A percentile compares a stretch with the other conserved stretches of the same genome.
phyloP scores from a whole-genome alignment of 2,888 invertebrate species.

The Rhodophaea formosa region DNA sequence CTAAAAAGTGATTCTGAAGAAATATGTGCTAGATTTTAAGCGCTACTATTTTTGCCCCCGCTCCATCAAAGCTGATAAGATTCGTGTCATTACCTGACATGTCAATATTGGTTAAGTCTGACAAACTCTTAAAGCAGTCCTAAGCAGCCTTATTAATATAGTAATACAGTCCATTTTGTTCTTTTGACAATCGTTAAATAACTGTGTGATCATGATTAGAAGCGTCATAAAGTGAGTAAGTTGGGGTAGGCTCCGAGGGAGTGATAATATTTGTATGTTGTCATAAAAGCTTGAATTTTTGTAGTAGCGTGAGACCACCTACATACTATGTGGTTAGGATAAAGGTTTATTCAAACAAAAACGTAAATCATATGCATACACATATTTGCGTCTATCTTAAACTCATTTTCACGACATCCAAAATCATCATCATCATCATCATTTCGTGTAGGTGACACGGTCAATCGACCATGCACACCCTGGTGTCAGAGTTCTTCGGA shows the following conservation, averaged over 20 bases:
- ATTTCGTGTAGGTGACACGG: too few relatives aligned
- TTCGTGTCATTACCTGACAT: not conserved
- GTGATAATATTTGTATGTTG: constrained; percentile 9
- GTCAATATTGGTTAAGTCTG: constrained; percentile 6
- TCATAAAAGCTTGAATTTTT: not conserved
- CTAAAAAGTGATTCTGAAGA: too few relatives aligned
- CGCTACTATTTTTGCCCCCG: not conserved
- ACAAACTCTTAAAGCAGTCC: not conserved
- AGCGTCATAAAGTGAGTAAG: constrained; percentile 10
- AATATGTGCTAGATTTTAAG: too few relatives aligned
- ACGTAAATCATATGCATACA: too few relatives aligned
- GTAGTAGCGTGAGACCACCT: not conserved
- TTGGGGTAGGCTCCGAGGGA: constrained; percentile 8
- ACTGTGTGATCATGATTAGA: constrained; percentile 6
- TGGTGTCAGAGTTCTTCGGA: too few relatives aligned
- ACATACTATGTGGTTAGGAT: not conserved
- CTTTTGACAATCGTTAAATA: not conserved
- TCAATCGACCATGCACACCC: too few relatives aligned
- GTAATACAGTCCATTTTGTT: not conserved
- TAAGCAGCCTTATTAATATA: not conserved
- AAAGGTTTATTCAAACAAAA: not conserved
- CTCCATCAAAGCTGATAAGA: not conserved
- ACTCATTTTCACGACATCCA: too few relatives aligned
- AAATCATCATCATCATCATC: too few relatives aligned
- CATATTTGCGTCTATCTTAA: too few relatives aligned